phyloP scores from a whole-genome alignment of 2,113 vertebrate genomes.

The Gambusia affinis region DNA sequence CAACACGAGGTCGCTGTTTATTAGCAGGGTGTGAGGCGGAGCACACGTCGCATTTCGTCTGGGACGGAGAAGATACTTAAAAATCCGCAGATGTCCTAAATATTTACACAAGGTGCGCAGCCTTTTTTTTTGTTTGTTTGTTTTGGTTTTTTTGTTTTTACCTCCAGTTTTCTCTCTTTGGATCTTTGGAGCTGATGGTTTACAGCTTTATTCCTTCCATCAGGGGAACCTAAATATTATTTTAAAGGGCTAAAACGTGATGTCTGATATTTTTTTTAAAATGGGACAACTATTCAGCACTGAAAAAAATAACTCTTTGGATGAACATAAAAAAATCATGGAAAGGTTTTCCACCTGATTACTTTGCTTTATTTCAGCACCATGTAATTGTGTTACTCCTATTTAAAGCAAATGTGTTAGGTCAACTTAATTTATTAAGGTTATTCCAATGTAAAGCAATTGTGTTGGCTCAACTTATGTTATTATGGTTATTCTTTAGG shows the following conservation, averaged over 20 bases:
- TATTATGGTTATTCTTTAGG: too few species aligned
- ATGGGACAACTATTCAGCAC: constrained; percentile 48
- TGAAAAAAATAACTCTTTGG: too few species aligned
- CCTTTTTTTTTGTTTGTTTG: constrained; percentile 75
- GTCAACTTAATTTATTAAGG: too few species aligned
- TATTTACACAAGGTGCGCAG: constrained; percentile 94
- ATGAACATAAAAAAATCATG: too few species aligned
- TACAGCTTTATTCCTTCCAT: constrained; percentile 89
- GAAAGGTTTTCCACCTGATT: too few species aligned
- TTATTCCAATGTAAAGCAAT: too few species aligned
- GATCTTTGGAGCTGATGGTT: constrained; percentile 70
- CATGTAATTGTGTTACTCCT: too few species aligned
- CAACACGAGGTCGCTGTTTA: constrained; percentile 36
- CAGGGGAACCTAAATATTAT: constrained; percentile 92
- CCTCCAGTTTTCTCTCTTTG: constrained; percentile 77
- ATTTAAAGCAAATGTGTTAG: too few species aligned
- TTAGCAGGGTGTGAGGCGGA: constrained; percentile 59
- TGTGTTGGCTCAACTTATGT: too few species aligned
- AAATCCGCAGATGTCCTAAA: constrained; percentile 88
- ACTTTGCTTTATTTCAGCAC: too few species aligned
- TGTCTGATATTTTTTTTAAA: constrained; percentile 39
- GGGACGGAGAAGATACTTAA: constrained; percentile 82
- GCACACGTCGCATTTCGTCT: constrained; percentile 77
- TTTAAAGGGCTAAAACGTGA: constrained; percentile 71
- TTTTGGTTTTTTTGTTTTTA: constrained; percentile 63